Base-by-base conservation (phyloP, 1,140 invertebrate species). In the Hesperophylax magnus region DNA sequence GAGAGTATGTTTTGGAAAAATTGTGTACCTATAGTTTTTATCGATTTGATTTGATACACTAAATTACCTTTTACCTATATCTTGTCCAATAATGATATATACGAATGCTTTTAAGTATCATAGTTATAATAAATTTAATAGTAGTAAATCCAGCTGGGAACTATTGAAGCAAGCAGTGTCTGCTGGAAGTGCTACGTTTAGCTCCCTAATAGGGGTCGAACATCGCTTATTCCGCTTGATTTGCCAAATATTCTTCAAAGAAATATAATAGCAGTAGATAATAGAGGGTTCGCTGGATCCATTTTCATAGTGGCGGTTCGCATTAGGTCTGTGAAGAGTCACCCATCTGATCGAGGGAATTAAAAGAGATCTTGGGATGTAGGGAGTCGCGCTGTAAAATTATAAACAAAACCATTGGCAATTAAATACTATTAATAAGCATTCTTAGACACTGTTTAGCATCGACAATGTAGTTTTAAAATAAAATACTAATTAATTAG, bases 151-250 rank as follows among this genome's bases (percentile, higher is more conserved):
- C 54, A 56, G 18, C 54, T 1, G 18, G 1, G 54, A 56, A 3
- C 18, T n/a, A 56, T n/a, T 56, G 18, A 56, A 56, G 17, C 17
- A 20, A 47, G 31, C 18, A 15, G 31, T 24, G 11, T 15, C n/a
- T 27, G 71, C 27, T 54, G n/a, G 27, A 74, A 74, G 71, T 74
- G 71, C 17, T 56, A 69, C 71, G 54, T 74, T 74, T 56, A 56
- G 53, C 47, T n/a, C 17, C 7, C 20, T 53, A 71, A 52, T 27
- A 34, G 71, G 54, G 71, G 71, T 74, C 24, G 47, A 56, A 74
- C 71, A 74, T 74, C 71, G 22, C 20, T 74, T 74, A 74, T 74
- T 74, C 47, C 71, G 24, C 22, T 74, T 54, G 71, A 74, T 53
- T 74, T 74, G 52, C n/a, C 71, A 14, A 24, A 54, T 74, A 74